These are phyloP conservation scores for Heterocephalus glaber DNA, from an alignment of 2,113 vertebrate species.

Conservation along the genomic window DNA sequence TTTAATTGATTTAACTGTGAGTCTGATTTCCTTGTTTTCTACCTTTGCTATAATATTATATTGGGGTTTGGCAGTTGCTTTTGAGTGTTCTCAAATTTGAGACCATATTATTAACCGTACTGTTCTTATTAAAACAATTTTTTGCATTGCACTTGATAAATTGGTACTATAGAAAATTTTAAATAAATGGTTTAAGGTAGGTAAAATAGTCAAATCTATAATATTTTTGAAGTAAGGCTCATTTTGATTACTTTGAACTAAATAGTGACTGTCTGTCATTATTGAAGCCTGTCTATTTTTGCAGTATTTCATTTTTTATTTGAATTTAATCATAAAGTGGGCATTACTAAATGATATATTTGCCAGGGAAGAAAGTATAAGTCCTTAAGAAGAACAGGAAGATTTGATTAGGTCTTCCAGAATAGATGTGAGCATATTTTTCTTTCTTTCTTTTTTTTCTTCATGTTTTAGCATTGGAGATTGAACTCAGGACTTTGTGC, in stretches of 20 bases:
- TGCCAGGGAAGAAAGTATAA: background rate
- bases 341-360: background rate
- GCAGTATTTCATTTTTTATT: background rate
- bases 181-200: slow-evolving; percentile 3
- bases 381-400: background rate
- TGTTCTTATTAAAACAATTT: background rate
- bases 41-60: background rate
- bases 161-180: background rate
- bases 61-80: background rate
- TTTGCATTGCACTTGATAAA: background rate
- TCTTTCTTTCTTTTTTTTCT: too few species aligned
- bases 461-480: too few species aligned
- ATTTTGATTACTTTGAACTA: background rate
- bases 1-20: background rate
- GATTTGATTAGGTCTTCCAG: background rate
- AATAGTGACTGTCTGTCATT: slow-evolving; percentile 7
- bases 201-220: background rate
- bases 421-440: background rate
- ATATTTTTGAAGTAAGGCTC: background rate
- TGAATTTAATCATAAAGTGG: slow-evolving; percentile 17
- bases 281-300: background rate
- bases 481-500: too few species aligned
- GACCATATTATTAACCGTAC: background rate
- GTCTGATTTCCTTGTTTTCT: background rate
- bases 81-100: background rate